phyloP scores from a whole-genome alignment of 2,888 invertebrate genomes.

The Unio delphinus region DNA sequence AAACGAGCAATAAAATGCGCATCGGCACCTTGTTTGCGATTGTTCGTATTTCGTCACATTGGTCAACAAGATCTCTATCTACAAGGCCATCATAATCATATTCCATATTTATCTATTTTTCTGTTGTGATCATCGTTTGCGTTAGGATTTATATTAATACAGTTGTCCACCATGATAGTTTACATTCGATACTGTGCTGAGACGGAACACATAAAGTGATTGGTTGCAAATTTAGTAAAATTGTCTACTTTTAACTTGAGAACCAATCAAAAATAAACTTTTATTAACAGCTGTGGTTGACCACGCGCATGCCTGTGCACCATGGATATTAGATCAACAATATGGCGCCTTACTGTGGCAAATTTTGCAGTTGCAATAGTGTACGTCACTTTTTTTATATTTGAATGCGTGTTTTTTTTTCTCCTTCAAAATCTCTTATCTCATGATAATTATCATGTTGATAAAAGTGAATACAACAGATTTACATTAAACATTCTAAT shows the following conservation, averaged over 20 bases:
- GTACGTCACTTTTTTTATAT: too few species aligned
- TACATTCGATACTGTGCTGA: conserved; percentile 38
- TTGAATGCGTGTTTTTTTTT: too few species aligned
- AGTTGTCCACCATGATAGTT: conserved; percentile 46
- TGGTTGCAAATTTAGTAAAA: conserved; percentile 15
- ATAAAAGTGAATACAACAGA: too few species aligned
- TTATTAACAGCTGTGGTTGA: background rate
- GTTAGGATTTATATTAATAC: background rate
- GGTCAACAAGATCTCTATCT: conserved; percentile 24
- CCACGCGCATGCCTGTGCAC: conserved; percentile 34
- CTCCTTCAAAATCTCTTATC: too few species aligned
- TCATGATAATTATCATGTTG: too few species aligned
- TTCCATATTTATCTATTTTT: conserved; percentile 16
- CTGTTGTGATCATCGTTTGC: background rate
- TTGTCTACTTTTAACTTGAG: background rate
- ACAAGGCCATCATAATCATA: conserved; percentile 16
- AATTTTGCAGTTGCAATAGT: too few species aligned
- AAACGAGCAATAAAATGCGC: too few species aligned
- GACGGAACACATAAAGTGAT: conserved; percentile 18
- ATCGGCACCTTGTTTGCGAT: conserved; percentile 44
- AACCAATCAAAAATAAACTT: conserved; percentile 33
- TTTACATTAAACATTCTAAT: too few species aligned
- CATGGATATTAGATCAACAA: conserved; percentile 57
- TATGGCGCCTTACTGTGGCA: conserved; percentile 32
- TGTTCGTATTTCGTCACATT: conserved; percentile 40